Conservation (phyloP, 2,797 vertebrate genomes). For the Phylloscopus collybita region DNA sequence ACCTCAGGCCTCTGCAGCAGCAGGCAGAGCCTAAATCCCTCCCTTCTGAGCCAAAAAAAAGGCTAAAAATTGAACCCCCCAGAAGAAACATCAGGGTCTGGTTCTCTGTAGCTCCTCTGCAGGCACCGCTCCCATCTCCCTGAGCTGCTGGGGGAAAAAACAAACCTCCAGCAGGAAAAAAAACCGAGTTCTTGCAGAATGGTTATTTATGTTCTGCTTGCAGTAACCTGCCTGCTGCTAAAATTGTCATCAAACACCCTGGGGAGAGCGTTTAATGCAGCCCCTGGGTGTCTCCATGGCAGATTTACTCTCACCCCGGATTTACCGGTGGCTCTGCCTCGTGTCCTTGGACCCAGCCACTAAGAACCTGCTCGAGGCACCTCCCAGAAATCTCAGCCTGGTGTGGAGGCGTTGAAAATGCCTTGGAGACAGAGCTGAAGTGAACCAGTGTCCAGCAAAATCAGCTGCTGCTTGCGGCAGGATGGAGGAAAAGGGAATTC, state of each 20-base stretch:
- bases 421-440: background rate
- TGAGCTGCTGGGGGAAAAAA: too few relatives aligned
- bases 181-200: background rate
- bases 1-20: too few relatives aligned
- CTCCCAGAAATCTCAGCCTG: background rate
- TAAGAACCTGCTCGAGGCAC: background rate
- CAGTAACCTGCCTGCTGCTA: background rate
- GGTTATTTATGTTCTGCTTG: constrained; percentile 22
- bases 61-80: too few relatives aligned
- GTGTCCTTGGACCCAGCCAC: background rate
- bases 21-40: too few relatives aligned
- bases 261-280: background rate
- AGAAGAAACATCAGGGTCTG: too few relatives aligned
- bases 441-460: background rate
- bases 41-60: too few relatives aligned
- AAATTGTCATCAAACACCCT: background rate
- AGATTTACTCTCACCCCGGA: background rate
- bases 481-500: background rate
- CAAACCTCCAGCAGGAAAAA: too few relatives aligned
- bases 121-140: too few relatives aligned
- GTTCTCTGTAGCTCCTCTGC: too few relatives aligned
- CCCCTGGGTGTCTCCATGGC: background rate
- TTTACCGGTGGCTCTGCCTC: background rate
- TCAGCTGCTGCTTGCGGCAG: background rate
- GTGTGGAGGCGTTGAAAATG: background rate